Percentiles rank a stretch among this genome's conserved stretches.
These are phyloP conservation scores for Drosophila sordidula DNA, from an alignment of 2,888 invertebrate species.

Conservation along the genomic window DNA sequence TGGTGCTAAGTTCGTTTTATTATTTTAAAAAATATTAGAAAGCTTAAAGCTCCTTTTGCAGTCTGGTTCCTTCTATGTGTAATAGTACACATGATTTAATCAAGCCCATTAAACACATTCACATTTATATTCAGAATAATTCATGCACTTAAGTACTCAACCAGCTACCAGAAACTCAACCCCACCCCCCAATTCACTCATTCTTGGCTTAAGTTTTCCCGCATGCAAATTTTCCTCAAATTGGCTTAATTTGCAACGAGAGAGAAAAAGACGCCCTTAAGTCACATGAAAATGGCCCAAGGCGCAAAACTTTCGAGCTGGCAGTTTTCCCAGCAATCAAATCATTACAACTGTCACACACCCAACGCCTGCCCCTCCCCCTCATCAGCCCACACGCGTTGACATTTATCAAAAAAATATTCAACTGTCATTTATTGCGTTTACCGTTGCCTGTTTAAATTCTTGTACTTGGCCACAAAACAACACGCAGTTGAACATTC, in stretches of 20 bases:
- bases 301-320: conserved; percentile 42
- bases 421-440: conserved; percentile 72
- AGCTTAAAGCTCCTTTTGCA: not conserved
- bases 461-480: conserved; percentile 41
- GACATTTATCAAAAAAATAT: conserved; percentile 68
- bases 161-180: not conserved
- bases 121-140: not conserved
- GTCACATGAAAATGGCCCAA: conserved; percentile 40
- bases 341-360: conserved; percentile 50
- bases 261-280: conserved; percentile 37
- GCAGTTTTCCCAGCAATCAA: conserved; percentile 71
- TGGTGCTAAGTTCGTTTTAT: no score
- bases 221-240: conserved; percentile 46
- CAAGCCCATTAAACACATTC: conserved; percentile 33
- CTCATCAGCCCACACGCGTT: conserved; percentile 49
- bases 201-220: conserved; percentile 13
- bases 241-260: conserved; percentile 66
- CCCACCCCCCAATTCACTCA: not conserved
- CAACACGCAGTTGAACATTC: conserved; percentile 72
- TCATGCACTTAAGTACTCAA: conserved; percentile 21
- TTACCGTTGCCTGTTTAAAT: conserved; percentile 53
- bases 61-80: no score
- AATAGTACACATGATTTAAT: conserved; percentile 19
- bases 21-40: no score
- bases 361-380: conserved; percentile 5